phyloP scores from a whole-genome alignment of 2,888 invertebrate genomes.

The Meiosimyza decipiens region DNA sequence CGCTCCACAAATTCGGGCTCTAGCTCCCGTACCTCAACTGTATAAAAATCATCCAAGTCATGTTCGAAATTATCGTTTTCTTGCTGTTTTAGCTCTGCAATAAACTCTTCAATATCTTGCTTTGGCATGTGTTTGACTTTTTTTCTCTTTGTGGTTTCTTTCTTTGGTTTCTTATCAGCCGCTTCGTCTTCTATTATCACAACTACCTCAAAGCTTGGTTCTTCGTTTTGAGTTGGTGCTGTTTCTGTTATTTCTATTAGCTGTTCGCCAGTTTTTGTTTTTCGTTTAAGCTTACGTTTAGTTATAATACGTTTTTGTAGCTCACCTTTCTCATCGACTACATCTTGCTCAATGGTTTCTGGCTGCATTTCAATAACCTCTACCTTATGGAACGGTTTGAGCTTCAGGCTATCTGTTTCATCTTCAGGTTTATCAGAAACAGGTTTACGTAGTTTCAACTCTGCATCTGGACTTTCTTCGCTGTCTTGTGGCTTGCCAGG shows the following conservation, averaged over 20 bases:
- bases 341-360: slow-evolving; percentile 47
- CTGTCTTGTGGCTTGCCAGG: slow-evolving; percentile 58
- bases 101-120: slow-evolving; percentile 57
- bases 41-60: slow-evolving; percentile 51
- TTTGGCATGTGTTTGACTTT: slow-evolving; percentile 58
- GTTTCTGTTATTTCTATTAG: slow-evolving; percentile 64
- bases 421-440: slow-evolving; percentile 47
- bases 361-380: slow-evolving; percentile 55
- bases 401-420: slow-evolving; percentile 44
- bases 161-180: slow-evolving; percentile 43
- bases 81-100: slow-evolving; percentile 56
- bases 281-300: slow-evolving; percentile 62
- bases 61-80: slow-evolving; percentile 49
- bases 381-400: slow-evolving; percentile 52
- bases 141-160: slow-evolving; percentile 51
- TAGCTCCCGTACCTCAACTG: slow-evolving; percentile 57
- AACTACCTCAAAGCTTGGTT: slow-evolving; percentile 52
- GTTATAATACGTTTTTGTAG: slow-evolving; percentile 57
- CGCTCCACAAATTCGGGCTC: slow-evolving; percentile 54
- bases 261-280: slow-evolving; percentile 65
- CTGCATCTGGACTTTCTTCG: slow-evolving; percentile 50
- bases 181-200: slow-evolving; percentile 48
- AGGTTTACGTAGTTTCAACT: slow-evolving; percentile 57
- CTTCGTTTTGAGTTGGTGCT: slow-evolving; percentile 49
- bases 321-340: slow-evolving; percentile 51